Conservation (phyloP, 2,888 invertebrate genomes). For the Epistrophe eligans region DNA sequence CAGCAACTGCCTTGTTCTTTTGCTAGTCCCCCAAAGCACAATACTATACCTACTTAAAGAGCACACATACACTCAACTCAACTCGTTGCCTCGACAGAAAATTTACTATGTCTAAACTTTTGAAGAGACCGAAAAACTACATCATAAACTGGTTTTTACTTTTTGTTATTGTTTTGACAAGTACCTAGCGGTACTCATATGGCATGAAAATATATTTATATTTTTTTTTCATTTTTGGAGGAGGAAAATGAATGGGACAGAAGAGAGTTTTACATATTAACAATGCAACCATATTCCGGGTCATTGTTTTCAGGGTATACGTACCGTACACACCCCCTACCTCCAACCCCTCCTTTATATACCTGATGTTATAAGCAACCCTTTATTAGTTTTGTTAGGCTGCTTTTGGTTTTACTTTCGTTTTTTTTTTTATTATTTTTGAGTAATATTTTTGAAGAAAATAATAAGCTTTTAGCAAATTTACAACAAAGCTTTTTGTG, state of each 20-base stretch:
- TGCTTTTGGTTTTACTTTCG: not conserved
- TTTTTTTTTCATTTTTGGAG: not conserved
- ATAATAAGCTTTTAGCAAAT: slow-evolving; percentile 63
- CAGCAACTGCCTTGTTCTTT: not conserved
- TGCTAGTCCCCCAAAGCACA: not conserved
- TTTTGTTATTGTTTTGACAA: slow-evolving; percentile 49
- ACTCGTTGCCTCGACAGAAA: not conserved
- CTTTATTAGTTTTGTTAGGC: not conserved
- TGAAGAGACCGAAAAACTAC: slow-evolving; percentile 16
- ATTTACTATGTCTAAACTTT: slow-evolving; percentile 8
- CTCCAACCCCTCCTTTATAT: too few species aligned
- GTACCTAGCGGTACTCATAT: slow-evolving; percentile 34
- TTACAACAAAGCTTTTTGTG: slow-evolving; percentile 20
- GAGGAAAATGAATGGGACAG: not conserved
- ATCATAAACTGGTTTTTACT: not conserved
- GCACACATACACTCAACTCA: not conserved
- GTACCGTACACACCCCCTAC: not conserved
- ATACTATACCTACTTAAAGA: not conserved
- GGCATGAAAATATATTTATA: slow-evolving; percentile 24
- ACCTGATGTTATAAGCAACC: not conserved
- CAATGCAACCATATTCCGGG: slow-evolving; percentile 9
- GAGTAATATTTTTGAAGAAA: slow-evolving; percentile 57
- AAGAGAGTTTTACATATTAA: slow-evolving; percentile 7
- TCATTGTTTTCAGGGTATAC: slow-evolving; percentile 38
- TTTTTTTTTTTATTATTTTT: too few species aligned